Base-by-base conservation (phyloP, 2,113 vertebrate genomes). In the Poeciliopsis prolifica region DNA sequence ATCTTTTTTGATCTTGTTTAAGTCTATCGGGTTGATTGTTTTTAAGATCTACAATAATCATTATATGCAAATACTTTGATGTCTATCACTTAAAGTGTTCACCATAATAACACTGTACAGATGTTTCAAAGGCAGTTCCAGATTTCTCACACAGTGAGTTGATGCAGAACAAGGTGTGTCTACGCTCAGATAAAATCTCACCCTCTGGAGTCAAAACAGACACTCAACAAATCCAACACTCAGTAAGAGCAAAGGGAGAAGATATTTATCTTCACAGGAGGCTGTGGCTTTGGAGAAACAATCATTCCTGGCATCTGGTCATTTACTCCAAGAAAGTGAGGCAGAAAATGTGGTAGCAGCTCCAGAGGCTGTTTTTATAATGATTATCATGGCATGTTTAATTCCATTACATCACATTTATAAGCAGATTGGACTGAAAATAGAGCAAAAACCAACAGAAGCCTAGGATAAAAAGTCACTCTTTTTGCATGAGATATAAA, bases 141-240 rank as follows among this genome's bases (percentile, higher is more conserved):
- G 82, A 78, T 78, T 86, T 84, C 63, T 73, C 65, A 69, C 1
- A 35, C 70, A 74, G 66, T 78, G 7, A 60, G 61, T 69, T 72
- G 68, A 81, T 68, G 72, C 76, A 63, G 72, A 80, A 78, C 72
- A 71, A 82, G 72, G 48, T n/a, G 65, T 22, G 78, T 84, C 86
- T 91, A 76, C 66, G 70, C 22, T 9, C 58, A 75, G 88, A 85
- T 79, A 64, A 5, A 64, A 89, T 91, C 88, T 83, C 64, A 70
- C 74, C 74, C 11, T 13, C 44, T 15, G 67, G 44, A 91, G 91
- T 75, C 91, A 86, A 89, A 92, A 91, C 92, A 93, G 76, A 81
- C 72, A 54, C 14, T 61, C 71, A 72, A 37, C 10, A 35, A 62
- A 63, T 64, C 24, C 64, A 22, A 73, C 82, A 70, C 30, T 58